These are phyloP conservation scores for Pollenia griseotomentosa DNA, from an alignment of 2,888 invertebrate genomes.

Conservation along the genomic window DNA sequence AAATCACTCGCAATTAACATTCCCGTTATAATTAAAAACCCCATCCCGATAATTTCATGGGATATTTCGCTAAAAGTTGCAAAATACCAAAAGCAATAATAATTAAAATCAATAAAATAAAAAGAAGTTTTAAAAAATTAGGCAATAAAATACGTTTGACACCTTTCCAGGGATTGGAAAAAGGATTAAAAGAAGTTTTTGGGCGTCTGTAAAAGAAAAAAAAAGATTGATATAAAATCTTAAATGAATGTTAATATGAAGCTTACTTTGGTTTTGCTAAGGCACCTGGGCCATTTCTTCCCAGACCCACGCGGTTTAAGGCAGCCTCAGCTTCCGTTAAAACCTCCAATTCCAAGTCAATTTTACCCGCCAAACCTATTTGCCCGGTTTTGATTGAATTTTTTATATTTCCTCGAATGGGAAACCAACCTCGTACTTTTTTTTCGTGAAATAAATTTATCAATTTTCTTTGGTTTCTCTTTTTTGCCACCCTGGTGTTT, in stretches of 20 bases:
- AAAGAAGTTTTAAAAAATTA: conserved; percentile 68
- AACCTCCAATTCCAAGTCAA: conserved; percentile 88
- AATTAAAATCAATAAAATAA: conserved; percentile 73
- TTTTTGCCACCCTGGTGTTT: neutral
- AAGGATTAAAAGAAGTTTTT: conserved; percentile 87
- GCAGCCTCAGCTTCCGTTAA: conserved; percentile 87
- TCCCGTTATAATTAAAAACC: neutral
- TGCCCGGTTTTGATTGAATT: neutral
- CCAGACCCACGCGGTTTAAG: conserved; percentile 87
- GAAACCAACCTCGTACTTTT: conserved; percentile 89
- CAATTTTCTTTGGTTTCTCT: conserved; percentile 61
- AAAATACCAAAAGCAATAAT: conserved; percentile 54
- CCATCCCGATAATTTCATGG: conserved; percentile 17
- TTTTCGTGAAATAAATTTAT: conserved; percentile 88
- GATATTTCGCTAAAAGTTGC: conserved; percentile 36
- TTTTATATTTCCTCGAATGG: conserved; percentile 79
- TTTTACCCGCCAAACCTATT: conserved; percentile 85
- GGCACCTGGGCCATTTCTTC: conserved; percentile 87
- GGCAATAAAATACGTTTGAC: conserved; percentile 80
- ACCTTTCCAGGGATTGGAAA: conserved; percentile 86
- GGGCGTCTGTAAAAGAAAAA: conserved; percentile 85
- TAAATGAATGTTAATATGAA: neutral
- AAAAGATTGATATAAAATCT: conserved; percentile 9
- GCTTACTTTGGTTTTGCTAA: conserved; percentile 88
- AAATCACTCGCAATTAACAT: neutral